Evolutionary conservation across 1,140 invertebrate genomes (phyloP).

Genomic region (Drosophila pallidifrons): DNA sequence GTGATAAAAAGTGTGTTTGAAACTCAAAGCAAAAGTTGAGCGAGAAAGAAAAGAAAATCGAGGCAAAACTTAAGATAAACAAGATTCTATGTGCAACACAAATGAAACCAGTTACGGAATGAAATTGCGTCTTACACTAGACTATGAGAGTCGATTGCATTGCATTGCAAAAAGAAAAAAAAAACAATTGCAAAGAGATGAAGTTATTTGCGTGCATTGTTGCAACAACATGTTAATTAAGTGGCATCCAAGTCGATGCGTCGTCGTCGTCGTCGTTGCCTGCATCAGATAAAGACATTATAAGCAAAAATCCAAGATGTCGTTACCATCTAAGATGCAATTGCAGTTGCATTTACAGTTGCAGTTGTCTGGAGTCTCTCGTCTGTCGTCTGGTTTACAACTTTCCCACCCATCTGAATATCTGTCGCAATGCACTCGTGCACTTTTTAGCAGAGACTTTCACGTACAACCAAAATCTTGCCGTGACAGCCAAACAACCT

Average conservation of each 20-base stretch:
- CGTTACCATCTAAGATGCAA: not conserved
- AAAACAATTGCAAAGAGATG: constrained; percentile 21
- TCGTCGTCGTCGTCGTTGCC: not conserved
- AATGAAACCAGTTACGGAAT: constrained; percentile 8
- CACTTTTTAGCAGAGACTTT: constrained; percentile 19
- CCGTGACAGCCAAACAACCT: constrained; percentile 21
- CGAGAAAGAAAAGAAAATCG: constrained; percentile 15
- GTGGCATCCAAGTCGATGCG: constrained; percentile 5
- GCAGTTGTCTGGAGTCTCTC: not conserved
- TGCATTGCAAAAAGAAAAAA: not conserved
- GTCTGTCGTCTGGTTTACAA: constrained; percentile 12
- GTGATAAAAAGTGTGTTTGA: constrained; percentile 5
- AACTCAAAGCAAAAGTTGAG: constrained; percentile 12
- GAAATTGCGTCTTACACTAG: not conserved
- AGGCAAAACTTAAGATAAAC: constrained; percentile 17
- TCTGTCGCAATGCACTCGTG: constrained; percentile 10
- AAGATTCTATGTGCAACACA: constrained; percentile 13
- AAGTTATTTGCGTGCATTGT: constrained; percentile 21
- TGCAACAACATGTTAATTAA: constrained; percentile 37
- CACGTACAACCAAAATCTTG: constrained; percentile 30
- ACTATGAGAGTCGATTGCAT: not conserved
- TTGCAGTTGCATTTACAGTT: constrained; percentile 12
- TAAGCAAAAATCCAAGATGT: not conserved
- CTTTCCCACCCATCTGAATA: constrained; percentile 35
- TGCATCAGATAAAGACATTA: constrained; percentile 23